Conservation (phyloP, 1,140 invertebrate species). For the Oppia nitens region DNA sequence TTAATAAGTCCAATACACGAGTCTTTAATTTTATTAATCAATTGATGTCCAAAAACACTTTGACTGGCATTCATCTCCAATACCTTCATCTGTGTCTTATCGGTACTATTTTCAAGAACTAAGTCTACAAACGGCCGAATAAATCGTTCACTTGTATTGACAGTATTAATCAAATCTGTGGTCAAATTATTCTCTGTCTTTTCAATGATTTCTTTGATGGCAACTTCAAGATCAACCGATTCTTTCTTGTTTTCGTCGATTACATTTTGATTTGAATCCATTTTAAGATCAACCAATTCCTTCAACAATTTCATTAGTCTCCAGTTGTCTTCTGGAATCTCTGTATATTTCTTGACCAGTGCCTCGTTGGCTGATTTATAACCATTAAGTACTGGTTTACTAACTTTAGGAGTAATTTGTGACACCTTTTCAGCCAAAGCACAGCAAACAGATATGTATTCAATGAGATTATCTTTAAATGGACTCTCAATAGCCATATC, state of each 20-base stretch:
- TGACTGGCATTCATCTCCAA: conserved; percentile 7
- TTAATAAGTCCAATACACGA: conserved; percentile 29
- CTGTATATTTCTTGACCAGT: not conserved
- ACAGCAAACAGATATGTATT: conserved; percentile 23
- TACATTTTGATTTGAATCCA: not conserved
- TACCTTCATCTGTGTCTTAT: conserved; percentile 11
- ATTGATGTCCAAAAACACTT: not conserved
- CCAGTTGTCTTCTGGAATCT: not conserved
- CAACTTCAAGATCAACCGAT: not conserved
- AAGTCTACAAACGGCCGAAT: conserved; percentile 17
- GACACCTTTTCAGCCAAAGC: not conserved
- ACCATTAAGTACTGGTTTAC: not conserved
- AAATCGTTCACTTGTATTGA: conserved; percentile 6
- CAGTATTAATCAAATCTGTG: conserved; percentile 1
- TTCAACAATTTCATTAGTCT: not conserved
- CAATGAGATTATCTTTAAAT: conserved; percentile 22
- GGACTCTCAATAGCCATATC: conserved; percentile 21
- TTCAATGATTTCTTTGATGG: not conserved
- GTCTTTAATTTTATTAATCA: not conserved
- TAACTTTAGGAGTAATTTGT: not conserved
- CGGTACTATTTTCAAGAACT: conserved; percentile 15
- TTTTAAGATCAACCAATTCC: not conserved
- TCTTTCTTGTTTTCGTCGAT: not conserved
- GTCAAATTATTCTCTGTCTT: not conserved
- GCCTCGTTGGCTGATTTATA: not conserved